Conservation (phyloP, 2,888 invertebrate genomes). For the Lydus trimaculatus region DNA sequence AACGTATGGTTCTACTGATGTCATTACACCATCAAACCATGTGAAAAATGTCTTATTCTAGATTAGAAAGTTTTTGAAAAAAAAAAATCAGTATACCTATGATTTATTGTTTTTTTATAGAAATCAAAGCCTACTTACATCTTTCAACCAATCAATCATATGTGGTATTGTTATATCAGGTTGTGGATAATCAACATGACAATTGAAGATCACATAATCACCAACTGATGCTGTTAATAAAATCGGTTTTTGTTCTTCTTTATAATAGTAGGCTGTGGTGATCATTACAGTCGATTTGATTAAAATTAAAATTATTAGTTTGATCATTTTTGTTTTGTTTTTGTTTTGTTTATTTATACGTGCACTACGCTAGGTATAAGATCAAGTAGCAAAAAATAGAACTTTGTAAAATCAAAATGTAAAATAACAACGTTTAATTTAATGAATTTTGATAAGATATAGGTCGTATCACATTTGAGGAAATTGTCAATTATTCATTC, state of each 20-base stretch:
- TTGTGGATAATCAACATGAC: constrained; percentile 87
- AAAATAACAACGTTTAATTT: not conserved
- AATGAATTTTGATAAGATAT: not conserved
- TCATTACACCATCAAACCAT: constrained; percentile 77
- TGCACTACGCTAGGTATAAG: not conserved
- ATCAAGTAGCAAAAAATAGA: not conserved
- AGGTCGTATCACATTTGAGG: not conserved
- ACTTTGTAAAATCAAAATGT: not conserved
- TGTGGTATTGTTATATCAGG: constrained; percentile 81
- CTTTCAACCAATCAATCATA: constrained; percentile 89
- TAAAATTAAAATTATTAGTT: not conserved
- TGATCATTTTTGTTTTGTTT: not conserved
- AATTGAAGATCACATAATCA: constrained; percentile 80
- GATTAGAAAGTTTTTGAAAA: not conserved
- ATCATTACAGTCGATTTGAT: not conserved
- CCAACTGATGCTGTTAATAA: constrained; percentile 73
- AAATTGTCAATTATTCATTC: not conserved
- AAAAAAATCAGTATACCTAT: not conserved
- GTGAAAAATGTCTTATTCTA: constrained; percentile 74
- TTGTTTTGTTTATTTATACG: not conserved
- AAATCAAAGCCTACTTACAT: constrained; percentile 67
- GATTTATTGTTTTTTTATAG: not conserved
- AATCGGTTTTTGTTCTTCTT: constrained; percentile 53
- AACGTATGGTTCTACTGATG: constrained; percentile 72
- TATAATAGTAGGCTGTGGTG: constrained; percentile 41